These are phyloP conservation scores for Acleris emargana DNA, from an alignment of 2,888 invertebrate genomes.

Conservation along the genomic window DNA sequence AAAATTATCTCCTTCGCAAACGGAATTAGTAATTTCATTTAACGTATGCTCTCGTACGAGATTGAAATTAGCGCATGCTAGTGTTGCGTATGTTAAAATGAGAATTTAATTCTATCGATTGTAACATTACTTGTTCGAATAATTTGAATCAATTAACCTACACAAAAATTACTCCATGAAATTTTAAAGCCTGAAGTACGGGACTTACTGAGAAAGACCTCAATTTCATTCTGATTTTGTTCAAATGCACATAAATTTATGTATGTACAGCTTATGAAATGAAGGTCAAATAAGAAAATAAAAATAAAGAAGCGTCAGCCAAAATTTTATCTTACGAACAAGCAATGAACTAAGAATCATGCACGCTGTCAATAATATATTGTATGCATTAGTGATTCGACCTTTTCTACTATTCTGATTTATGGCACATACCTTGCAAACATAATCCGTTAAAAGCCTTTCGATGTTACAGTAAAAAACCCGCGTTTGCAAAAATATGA, in stretches of 20 bases:
- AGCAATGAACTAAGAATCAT: no score
- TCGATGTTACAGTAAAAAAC: slow-evolving; percentile 59
- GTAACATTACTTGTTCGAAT: neutral
- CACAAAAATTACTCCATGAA: no score
- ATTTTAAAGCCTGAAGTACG: no score
- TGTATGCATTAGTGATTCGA: neutral
- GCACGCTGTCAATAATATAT: slow-evolving; percentile 29
- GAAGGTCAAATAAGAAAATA: no score
- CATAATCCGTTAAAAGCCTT: slow-evolving; percentile 62
- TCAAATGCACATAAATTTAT: no score
- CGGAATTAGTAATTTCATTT: slow-evolving; percentile 76
- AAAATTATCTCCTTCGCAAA: slow-evolving; percentile 75
- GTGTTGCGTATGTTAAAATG: slow-evolving; percentile 18
- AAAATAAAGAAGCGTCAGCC: no score
- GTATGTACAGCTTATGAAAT: no score
- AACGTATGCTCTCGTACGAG: slow-evolving; percentile 54
- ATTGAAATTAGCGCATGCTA: slow-evolving; percentile 50
- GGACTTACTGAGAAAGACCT: no score
- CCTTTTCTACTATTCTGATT: slow-evolving; percentile 1
- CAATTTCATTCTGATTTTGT: no score
- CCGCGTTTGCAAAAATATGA: slow-evolving; percentile 23
- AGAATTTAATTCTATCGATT: slow-evolving; percentile 19
- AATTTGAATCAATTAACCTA: no score
- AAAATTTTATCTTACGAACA: no score
- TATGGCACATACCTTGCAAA: slow-evolving; percentile 1